A percentile compares a stretch with the other conserved stretches of the same genome.
Conservation (phyloP, 2,797 vertebrate genomes). For the Emys orbicularis region DNA sequence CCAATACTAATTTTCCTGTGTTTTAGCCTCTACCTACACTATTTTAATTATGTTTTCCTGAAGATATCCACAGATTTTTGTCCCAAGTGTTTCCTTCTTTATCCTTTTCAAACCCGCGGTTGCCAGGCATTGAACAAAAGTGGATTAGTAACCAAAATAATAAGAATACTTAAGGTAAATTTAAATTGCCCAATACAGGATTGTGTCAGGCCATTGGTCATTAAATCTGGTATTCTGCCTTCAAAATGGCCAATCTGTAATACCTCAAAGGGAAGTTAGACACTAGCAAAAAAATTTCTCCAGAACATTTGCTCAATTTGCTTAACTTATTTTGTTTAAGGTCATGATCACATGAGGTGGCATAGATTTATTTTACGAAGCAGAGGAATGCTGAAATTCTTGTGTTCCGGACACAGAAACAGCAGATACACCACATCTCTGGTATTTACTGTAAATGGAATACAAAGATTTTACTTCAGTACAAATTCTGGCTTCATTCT, state of each 20-base stretch:
- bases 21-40: background rate
- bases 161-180: background rate
- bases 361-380: background rate
- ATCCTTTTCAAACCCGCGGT: background rate
- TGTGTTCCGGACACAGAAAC: background rate
- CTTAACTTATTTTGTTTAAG: background rate
- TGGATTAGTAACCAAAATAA: background rate
- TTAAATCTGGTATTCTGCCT: background rate
- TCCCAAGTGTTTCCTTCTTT: background rate
- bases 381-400: background rate
- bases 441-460: background rate
- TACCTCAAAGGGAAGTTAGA: background rate
- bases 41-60: background rate
- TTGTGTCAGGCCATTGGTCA: background rate
- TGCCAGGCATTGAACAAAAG: background rate
- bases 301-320: background rate
- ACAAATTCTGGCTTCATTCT: background rate
- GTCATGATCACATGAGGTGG: background rate
- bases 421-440: background rate
- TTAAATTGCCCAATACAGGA: background rate
- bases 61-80: background rate
- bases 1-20: fast-evolving
- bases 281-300: background rate
- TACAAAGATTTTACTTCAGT: background rate
- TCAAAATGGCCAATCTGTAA: background rate